Percentiles rank a stretch among this genome's conserved stretches.
Conservation (phyloP, 2,888 invertebrate species). For the Calephelis perditalis region DNA sequence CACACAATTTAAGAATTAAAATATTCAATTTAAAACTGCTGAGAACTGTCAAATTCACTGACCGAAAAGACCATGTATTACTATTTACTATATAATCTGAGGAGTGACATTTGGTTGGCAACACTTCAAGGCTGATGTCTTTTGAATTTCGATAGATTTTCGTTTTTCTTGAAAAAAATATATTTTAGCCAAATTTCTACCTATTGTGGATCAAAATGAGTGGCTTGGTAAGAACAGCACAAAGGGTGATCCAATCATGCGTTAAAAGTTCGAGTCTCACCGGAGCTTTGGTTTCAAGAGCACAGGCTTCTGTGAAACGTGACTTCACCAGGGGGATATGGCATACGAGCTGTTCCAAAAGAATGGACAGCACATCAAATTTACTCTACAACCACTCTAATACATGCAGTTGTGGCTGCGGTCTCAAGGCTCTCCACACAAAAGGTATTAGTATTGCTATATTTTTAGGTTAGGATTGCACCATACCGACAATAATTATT, state of each 20-base stretch:
- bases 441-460: conserved; percentile 76
- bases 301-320: conserved; percentile 72
- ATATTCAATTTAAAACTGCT: too few relatives aligned
- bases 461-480: conserved; percentile 45
- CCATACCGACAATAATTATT: conserved; percentile 37
- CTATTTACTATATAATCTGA: too few relatives aligned
- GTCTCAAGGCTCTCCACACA: conserved; percentile 80
- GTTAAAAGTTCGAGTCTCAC: conserved; percentile 55
- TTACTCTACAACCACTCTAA: conserved; percentile 78
- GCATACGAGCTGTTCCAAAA: conserved; percentile 81
- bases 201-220: conserved; percentile 76
- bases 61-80: too few relatives aligned
- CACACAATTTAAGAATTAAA: too few relatives aligned
- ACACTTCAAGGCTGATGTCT: neutral
- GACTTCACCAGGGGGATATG: conserved; percentile 84
- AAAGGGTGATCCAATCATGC: conserved; percentile 67
- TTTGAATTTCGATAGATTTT: neutral
- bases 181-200: neutral
- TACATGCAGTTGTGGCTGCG: conserved; percentile 84
- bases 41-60: too few relatives aligned
- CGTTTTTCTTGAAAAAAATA: neutral
- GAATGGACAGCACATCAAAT: conserved; percentile 52
- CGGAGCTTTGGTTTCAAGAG: conserved; percentile 54
- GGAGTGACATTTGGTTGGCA: neutral
- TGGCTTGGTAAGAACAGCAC: conserved; percentile 80